A percentile compares a stretch with the other conserved stretches of the same genome.
Evolutionary conservation across 2,113 vertebrate genomes (phyloP).

Genomic region (Gasterosteus nipponicus): DNA sequence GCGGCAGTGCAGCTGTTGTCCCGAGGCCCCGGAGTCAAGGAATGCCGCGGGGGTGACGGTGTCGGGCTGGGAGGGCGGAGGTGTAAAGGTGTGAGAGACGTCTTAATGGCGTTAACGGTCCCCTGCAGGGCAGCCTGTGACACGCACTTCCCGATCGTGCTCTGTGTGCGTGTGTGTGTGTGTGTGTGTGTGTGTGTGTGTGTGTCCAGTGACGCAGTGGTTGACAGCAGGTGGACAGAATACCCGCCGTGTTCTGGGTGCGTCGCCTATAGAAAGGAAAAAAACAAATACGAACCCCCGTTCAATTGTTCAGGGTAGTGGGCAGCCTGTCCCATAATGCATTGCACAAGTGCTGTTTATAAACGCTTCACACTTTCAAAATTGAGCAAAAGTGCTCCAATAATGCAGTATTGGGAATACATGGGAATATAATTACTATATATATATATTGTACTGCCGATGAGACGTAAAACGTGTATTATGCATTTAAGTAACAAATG

Average conservation of each 20-base stretch:
- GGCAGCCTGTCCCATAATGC: neutral
- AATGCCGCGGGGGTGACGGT: slow-evolving; percentile 40
- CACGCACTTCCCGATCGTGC: slow-evolving; percentile 6
- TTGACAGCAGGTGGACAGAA: slow-evolving; percentile 6
- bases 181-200: no score
- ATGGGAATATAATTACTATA: no score
- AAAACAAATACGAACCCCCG: neutral
- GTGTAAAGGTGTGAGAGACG: slow-evolving; percentile 46
- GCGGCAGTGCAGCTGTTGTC: slow-evolving; percentile 52
- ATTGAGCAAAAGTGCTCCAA: neutral
- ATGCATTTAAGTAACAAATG: neutral
- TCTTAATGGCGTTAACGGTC: slow-evolving; percentile 44
- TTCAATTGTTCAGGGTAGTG: neutral
- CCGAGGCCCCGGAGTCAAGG: slow-evolving; percentile 19
- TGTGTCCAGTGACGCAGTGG: neutral
- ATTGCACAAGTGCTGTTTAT: neutral
- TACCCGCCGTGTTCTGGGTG: neutral
- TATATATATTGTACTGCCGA: neutral
- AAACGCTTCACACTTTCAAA: neutral
- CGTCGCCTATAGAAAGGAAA: slow-evolving; percentile 4
- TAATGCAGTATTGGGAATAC: neutral
- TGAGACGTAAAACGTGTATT: neutral
- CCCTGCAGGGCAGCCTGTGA: slow-evolving; percentile 14
- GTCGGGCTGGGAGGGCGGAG: slow-evolving; percentile 35
- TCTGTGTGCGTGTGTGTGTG: neutral